These are phyloP conservation scores for Atherinomorus stipes DNA, from an alignment of 2,113 vertebrate species.

Conservation along the genomic window DNA sequence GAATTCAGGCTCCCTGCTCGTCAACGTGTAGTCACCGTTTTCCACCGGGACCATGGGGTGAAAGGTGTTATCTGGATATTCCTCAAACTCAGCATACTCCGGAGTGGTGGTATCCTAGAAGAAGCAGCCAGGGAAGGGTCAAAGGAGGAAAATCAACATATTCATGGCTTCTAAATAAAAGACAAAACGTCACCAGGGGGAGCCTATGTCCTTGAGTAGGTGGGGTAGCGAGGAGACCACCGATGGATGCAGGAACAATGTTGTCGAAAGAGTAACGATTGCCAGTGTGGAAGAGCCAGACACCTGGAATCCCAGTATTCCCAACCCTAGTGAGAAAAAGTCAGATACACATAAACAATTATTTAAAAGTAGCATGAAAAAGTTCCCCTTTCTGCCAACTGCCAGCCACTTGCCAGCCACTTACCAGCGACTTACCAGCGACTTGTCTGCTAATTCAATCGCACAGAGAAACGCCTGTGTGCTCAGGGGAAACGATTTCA, in stretches of 20 bases:
- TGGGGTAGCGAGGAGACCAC: slow-evolving; percentile 47
- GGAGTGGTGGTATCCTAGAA: slow-evolving; percentile 55
- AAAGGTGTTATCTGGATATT: slow-evolving; percentile 68
- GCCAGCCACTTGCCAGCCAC: too few species aligned
- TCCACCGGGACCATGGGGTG: slow-evolving; percentile 70
- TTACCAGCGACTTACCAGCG: too few species aligned
- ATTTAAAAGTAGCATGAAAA: too few species aligned
- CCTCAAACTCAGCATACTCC: slow-evolving; percentile 69
- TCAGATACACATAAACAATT: background rate
- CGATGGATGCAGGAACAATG: slow-evolving; percentile 79
- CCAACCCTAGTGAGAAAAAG: slow-evolving; percentile 83
- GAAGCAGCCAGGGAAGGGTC: background rate
- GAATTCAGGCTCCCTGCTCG: slow-evolving; percentile 53
- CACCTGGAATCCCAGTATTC: slow-evolving; percentile 87
- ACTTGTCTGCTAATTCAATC: too few species aligned
- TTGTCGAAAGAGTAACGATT: slow-evolving; percentile 82
- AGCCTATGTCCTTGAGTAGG: background rate
- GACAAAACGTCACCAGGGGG: slow-evolving; percentile 50
- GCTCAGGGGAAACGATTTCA: too few species aligned
- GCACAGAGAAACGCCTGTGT: too few species aligned
- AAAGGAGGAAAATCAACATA: background rate
- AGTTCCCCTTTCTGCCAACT: too few species aligned
- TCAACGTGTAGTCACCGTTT: slow-evolving; percentile 69
- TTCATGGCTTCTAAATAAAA: background rate
- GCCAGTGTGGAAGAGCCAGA: slow-evolving; percentile 94